Evolutionary conservation across 2,888 invertebrate genomes (phyloP).

Genomic region (Alitta virens): DNA sequence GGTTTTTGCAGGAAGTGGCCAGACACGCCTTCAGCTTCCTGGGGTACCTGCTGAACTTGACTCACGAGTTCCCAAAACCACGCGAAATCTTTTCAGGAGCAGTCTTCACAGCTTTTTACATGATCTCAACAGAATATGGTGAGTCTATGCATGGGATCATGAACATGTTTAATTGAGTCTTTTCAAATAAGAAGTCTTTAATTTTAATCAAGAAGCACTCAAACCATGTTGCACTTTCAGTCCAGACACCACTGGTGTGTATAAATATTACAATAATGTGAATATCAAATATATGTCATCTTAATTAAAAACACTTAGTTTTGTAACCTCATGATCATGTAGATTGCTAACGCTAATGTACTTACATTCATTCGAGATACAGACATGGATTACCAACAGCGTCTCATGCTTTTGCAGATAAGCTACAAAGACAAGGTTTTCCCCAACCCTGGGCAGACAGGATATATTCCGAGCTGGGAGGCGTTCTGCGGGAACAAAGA

Average conservation of each 20-base stretch:
- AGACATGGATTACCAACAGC: too few relatives aligned
- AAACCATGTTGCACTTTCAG: too few relatives aligned
- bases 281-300: too few relatives aligned
- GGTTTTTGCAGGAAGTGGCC: constrained; percentile 41
- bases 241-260: too few relatives aligned
- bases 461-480: constrained; percentile 14
- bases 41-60: constrained; percentile 39
- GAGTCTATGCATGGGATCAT: background rate
- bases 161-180: background rate
- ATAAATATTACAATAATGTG: too few relatives aligned
- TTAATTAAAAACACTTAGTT: too few relatives aligned
- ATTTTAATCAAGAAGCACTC: too few relatives aligned
- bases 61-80: constrained; percentile 48
- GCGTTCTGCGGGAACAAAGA: constrained; percentile 20
- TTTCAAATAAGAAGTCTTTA: too few relatives aligned
- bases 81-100: constrained; percentile 46
- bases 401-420: too few relatives aligned
- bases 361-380: too few relatives aligned
- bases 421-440: background rate
- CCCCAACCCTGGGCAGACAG: constrained; percentile 2
- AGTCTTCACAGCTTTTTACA: constrained; percentile 45
- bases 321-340: too few relatives aligned
- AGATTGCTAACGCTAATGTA: too few relatives aligned
- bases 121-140: constrained; percentile 16
- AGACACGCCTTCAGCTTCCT: constrained; percentile 35